Evolutionary conservation across 2,113 vertebrate species (phyloP), one percentile per base, ranked within the genome.

Genomic region (Ochotona princeps): DNA sequence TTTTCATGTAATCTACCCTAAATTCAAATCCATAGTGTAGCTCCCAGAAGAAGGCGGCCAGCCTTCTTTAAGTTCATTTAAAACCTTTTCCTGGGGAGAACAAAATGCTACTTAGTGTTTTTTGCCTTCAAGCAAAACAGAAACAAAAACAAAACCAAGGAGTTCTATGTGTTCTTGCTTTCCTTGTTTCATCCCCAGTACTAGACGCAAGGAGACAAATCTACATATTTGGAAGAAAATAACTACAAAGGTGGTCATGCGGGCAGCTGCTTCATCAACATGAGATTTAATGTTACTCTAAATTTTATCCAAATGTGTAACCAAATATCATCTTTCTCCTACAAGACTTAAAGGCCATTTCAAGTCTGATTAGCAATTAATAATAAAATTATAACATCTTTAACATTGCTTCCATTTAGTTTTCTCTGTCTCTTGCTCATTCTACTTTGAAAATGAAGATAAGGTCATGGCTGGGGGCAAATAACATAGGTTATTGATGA

Each of bases 61-160:
- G 32, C 30, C 13, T 49, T 93, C 13, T 90, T 85, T 67, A 86
- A 35, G 4, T 67, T 95, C 23, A 67, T 75, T 69, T 70, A 79
- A 70, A 93, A 91, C 2, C 35, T 49, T 85, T 89, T 87, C 35
- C 54, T 93, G 9, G 38, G 78, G 28, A 54, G 86, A 81, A 87
- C 25, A 87, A 84, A 83, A 74, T 76, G 26, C 7, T 84, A 75
- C 66, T 92, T 83, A 93, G 74, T 23, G 75, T 63, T 76, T 90
- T 15, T 93, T 87, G 30, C 54, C 83, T 88, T 92, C 28, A 51
- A 51, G 32, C 32, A 91, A 92, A 89, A 11, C 82, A 92, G 83
- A 11, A 86, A 90, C 38, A 44, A 44, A 44, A 44, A 44, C 38
- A 44, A 44, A 44, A 82, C 63, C 66, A 17, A 8, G 7, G 51